Base-by-base conservation (phyloP, 2,888 invertebrate species). In the Ommatoiulus sabulosus region DNA sequence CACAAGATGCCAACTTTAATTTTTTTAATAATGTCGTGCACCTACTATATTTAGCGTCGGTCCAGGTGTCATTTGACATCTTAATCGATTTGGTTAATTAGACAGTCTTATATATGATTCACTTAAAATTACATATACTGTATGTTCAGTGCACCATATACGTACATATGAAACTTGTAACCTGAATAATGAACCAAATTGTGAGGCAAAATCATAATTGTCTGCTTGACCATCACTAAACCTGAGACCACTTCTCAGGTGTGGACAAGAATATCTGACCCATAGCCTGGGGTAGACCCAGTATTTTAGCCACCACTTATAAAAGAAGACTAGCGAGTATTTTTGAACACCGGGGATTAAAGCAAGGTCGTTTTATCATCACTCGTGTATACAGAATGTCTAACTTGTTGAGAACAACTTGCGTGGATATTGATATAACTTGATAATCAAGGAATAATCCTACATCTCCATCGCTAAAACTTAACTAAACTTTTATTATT, bases 221-320 rank as follows among this genome's bases (percentile, higher is more conserved):
- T 57, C n/a, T 57, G n/a, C 57, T 57, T 57, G 4, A 12, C 52
- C 57, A 3, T 57, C 17, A 3, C 48, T 48, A 48, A 48, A 48
- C 48, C 12, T 35, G 35, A 35, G 35, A 35, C 35, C 35, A 35
- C 35, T 2, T 35, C 35, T 35, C 35, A 35, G 35, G 17, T 15
- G 15, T 15, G 80, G 80, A 80, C 80, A 80, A 12, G 35, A 35
- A 80, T 15, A 80, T 35, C 35, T 80, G 80, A 80, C 80, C 80
- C 35, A 80, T 15, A 80, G 80, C 80, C 80, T 80, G 12, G 35
- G 35, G 80, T 80, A 15, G 80, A 80, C 80, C 80, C 35, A 35
- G 80, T 80, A 80, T 35, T 52, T 80, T 15, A 80, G 80, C 35
- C 80, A 80, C 80, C 12, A 35, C 80, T 80, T 80, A n/a, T 80